Percentiles rank a stretch among this genome's conserved stretches.
phyloP scores from a whole-genome alignment of 2,797 vertebrate genomes.

The Tapirus indicus region DNA sequence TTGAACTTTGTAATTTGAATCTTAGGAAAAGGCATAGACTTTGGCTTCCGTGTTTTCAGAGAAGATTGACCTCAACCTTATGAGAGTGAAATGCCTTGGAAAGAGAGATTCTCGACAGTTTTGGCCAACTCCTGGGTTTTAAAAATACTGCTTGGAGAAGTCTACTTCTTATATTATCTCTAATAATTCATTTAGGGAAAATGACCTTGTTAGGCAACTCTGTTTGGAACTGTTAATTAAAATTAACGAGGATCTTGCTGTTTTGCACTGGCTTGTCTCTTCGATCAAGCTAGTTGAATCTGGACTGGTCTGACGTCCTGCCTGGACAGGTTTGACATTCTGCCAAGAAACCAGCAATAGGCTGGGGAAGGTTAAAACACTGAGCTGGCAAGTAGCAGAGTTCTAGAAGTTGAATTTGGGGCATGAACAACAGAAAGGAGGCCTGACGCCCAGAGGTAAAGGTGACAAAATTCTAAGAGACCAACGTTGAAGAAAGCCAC shows the following conservation, averaged over 20 bases:
- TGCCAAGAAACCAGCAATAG: constrained; percentile 47
- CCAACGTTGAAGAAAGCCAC: neutral
- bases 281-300: constrained; percentile 74
- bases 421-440: constrained; percentile 15
- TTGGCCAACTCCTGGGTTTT: constrained; percentile 64
- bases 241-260: constrained; percentile 79
- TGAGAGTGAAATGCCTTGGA: neutral
- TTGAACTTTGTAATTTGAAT: neutral
- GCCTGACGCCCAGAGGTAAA: neutral
- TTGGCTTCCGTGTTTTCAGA: constrained; percentile 18
- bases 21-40: neutral
- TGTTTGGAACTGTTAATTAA: constrained; percentile 74
- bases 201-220: constrained; percentile 79
- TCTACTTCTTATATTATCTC: constrained; percentile 67
- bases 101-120: constrained; percentile 52
- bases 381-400: neutral
- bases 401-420: constrained; percentile 47
- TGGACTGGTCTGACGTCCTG: constrained; percentile 75
- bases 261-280: constrained; percentile 71
- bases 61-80: neutral
- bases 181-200: constrained; percentile 79
- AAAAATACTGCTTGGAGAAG: constrained; percentile 37
- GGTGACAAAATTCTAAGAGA: neutral
- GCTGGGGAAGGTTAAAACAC: constrained; percentile 28
- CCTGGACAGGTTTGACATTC: constrained; percentile 59